Conservation (phyloP, 2,113 vertebrate species). For the Reinhardtius hippoglossoides region DNA sequence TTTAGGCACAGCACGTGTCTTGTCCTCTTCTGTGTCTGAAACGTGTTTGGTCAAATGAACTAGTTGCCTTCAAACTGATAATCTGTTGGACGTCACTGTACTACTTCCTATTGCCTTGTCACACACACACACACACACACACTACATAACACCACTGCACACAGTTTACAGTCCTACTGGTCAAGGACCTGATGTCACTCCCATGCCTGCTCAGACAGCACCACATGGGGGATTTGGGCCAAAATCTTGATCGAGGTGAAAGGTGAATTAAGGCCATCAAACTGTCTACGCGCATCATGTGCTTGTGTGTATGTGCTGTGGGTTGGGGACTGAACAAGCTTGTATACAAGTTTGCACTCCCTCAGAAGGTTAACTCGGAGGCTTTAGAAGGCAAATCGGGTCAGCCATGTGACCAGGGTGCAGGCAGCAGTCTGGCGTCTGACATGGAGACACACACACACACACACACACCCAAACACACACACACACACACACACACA, state of each 20-base stretch:
- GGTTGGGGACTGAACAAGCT: conserved; percentile 12
- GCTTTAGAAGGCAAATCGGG: conserved; percentile 69
- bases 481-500: conserved; percentile 11
- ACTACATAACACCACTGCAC: not conserved
- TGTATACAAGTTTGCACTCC: conserved; percentile 1
- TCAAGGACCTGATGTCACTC: conserved; percentile 4
- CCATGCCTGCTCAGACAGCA: conserved; percentile 29
- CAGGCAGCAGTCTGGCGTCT: conserved; percentile 59
- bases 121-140: not conserved
- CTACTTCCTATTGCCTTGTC: not conserved
- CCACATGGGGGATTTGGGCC: conserved; percentile 44
- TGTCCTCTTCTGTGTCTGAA: conserved; percentile 1
- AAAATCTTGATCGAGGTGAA: conserved; percentile 43
- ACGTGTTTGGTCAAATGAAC: not conserved
- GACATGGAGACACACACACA: conserved; percentile 21
- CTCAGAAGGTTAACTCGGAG: conserved; percentile 41
- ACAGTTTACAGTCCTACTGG: not conserved
- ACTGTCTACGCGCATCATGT: not conserved
- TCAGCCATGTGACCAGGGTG: conserved; percentile 51
- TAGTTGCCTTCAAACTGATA: conserved; percentile 10
- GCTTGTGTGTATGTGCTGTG: not conserved
- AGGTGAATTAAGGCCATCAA: conserved; percentile 32
- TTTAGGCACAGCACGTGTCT: not conserved
- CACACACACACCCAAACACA: conserved; percentile 5
- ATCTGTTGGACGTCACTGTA: not conserved